Conservation (phyloP, 53 echinoderm and acorn worm species). For the Pentamera pediparva region DNA sequence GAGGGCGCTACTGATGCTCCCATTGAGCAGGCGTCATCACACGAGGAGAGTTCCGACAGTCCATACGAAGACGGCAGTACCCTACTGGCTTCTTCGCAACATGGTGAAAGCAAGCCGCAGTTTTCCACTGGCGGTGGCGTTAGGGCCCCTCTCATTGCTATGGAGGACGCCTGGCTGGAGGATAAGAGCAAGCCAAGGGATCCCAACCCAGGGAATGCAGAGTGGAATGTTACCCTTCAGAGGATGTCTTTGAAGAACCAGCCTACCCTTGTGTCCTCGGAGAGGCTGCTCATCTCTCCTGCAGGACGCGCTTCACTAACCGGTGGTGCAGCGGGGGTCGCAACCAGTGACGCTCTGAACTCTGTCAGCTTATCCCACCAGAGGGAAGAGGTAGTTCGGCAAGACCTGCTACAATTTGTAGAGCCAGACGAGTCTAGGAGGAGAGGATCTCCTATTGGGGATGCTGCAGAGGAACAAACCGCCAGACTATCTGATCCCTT, state of each 20-base stretch:
- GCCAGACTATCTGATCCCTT: neutral
- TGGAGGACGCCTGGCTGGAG: no score
- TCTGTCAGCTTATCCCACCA: neutral
- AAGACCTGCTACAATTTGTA: neutral
- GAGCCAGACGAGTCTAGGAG: neutral
- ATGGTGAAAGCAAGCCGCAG: neutral
- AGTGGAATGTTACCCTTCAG: constrained; percentile 10
- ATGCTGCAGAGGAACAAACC: no score
- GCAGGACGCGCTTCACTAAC: no score
- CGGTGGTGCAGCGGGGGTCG: no score
- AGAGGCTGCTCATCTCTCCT: no score
- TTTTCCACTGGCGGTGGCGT: neutral
- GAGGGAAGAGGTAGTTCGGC: neutral
- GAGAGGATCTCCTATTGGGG: neutral
- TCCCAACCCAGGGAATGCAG: constrained; percentile 9
- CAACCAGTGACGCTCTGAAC: no score
- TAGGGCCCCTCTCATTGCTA: no score
- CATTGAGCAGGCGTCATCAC: neutral
- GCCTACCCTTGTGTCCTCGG: no score
- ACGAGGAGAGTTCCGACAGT: neutral
- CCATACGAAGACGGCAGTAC: neutral
- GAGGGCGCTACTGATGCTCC: neutral
- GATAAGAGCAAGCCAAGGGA: neutral
- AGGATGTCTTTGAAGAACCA: no score
- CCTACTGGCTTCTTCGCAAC: neutral